Conservation (phyloP, 2,113 vertebrate genomes). For the Gobio gobio region DNA sequence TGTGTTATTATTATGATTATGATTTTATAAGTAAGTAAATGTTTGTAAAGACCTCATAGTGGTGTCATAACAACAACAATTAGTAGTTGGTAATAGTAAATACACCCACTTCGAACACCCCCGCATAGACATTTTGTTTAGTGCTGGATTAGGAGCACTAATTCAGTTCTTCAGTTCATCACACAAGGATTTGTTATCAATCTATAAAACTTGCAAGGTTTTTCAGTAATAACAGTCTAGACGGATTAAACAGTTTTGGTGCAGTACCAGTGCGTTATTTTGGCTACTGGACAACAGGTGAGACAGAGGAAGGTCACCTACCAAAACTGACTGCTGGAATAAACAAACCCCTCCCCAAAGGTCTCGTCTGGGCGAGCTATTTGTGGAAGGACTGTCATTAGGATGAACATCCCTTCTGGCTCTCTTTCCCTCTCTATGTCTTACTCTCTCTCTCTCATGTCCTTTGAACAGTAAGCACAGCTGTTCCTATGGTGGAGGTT, state of each 20-base stretch:
- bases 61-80: background rate
- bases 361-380: slow-evolving; percentile 55
- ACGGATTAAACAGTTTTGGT: background rate
- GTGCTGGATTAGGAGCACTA: background rate
- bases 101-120: slow-evolving; percentile 4
- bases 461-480: slow-evolving; percentile 48
- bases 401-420: slow-evolving; percentile 38
- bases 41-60: background rate
- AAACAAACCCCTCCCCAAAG: slow-evolving; percentile 41
- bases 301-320: slow-evolving; percentile 47
- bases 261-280: background rate
- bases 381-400: slow-evolving; percentile 50
- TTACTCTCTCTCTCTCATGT: slow-evolving; percentile 40
- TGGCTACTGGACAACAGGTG: slow-evolving; percentile 42
- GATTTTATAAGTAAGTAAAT: slow-evolving; percentile 1
- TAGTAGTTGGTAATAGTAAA: slow-evolving; percentile 11
- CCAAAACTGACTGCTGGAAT: slow-evolving; percentile 48
- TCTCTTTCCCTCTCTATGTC: slow-evolving; percentile 16
- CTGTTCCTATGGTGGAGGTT: slow-evolving; percentile 50
- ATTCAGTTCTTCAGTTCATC: slow-evolving; percentile 13
- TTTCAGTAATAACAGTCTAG: background rate
- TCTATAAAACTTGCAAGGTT: background rate
- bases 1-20: background rate
- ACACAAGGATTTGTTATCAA: background rate
- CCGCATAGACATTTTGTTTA: background rate